A percentile compares a stretch with the other conserved stretches of the same genome.
These are phyloP conservation scores for Mesorhabditis sp. DNA, from an alignment of 2,888 invertebrate species.

Conservation along the genomic window DNA sequence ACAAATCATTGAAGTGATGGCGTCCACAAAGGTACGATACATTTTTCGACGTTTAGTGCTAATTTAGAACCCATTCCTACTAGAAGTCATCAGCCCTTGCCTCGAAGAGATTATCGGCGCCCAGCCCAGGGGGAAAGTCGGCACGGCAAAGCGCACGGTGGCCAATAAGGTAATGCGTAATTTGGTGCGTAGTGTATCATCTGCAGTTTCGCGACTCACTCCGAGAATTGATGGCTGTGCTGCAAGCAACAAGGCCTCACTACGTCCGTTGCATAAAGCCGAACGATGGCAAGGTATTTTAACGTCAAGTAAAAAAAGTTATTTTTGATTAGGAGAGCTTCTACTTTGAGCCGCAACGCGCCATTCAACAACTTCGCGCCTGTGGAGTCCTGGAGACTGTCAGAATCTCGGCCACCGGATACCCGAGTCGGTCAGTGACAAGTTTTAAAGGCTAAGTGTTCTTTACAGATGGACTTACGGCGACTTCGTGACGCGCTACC, in stretches of 20 bases:
- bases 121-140: conserved; percentile 21
- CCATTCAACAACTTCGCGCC: conserved; percentile 85
- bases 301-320: not conserved
- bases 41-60: not conserved
- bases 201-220: conserved; percentile 80
- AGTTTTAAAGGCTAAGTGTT: no score
- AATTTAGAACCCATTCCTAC: no score
- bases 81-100: not conserved
- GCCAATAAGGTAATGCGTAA: conserved; percentile 60
- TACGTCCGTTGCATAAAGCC: conserved; percentile 98
- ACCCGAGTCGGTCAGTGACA: conserved; percentile 70
- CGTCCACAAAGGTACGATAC: conserved; percentile 62
- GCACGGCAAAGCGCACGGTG: conserved; percentile 66
- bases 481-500: conserved; percentile 74
- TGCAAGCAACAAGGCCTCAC: conserved; percentile 93
- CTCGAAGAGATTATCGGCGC: conserved; percentile 15
- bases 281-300: conserved; percentile 71
- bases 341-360: conserved; percentile 78
- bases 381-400: conserved; percentile 98
- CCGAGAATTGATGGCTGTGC: conserved; percentile 80
- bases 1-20: conserved; percentile 77
- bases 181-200: not conserved
- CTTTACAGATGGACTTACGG: conserved; percentile 66
- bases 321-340: conserved; percentile 63
- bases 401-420: conserved; percentile 93